phyloP scores from a whole-genome alignment of 1,140 invertebrate genomes.

The Varroa destructor region DNA sequence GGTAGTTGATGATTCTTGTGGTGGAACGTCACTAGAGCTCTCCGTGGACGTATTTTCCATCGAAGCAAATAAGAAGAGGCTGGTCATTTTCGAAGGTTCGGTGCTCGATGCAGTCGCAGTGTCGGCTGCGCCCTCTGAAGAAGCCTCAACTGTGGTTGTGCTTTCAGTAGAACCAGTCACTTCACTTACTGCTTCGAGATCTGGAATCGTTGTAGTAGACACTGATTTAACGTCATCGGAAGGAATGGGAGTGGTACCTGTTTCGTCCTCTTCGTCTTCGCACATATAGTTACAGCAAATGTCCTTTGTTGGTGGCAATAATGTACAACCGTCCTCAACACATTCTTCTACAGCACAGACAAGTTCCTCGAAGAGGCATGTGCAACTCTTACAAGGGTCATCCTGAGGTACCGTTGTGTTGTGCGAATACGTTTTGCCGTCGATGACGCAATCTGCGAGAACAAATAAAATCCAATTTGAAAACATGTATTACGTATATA shows the following conservation, averaged over 20 bases:
- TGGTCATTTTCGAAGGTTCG: not conserved
- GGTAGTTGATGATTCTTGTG: not conserved
- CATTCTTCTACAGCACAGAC: slow-evolving; percentile 23
- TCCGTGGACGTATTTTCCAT: not conserved
- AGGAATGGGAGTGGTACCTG: not conserved
- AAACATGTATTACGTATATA: too few relatives aligned
- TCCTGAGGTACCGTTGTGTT: slow-evolving; percentile 15
- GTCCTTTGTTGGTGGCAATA: slow-evolving; percentile 11
- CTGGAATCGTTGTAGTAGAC: not conserved
- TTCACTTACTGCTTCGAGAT: not conserved
- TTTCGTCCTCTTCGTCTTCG: slow-evolving; percentile 1
- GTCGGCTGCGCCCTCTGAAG: not conserved
- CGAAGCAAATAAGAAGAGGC: not conserved
- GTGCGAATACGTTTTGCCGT: slow-evolving; percentile 4
- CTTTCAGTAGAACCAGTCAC: not conserved
- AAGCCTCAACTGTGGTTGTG: not conserved
- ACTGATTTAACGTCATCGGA: not conserved
- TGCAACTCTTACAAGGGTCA: not conserved
- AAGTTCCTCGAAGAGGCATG: not conserved
- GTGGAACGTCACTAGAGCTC: not conserved
- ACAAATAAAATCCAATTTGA: not conserved
- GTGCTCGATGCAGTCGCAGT: not conserved
- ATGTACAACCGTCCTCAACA: slow-evolving; percentile 2
- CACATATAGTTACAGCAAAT: slow-evolving; percentile 24
- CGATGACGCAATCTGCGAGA: slow-evolving; percentile 5